Base-by-base conservation (phyloP, 1,140 invertebrate genomes). In the Hylyphantes graminicola region DNA sequence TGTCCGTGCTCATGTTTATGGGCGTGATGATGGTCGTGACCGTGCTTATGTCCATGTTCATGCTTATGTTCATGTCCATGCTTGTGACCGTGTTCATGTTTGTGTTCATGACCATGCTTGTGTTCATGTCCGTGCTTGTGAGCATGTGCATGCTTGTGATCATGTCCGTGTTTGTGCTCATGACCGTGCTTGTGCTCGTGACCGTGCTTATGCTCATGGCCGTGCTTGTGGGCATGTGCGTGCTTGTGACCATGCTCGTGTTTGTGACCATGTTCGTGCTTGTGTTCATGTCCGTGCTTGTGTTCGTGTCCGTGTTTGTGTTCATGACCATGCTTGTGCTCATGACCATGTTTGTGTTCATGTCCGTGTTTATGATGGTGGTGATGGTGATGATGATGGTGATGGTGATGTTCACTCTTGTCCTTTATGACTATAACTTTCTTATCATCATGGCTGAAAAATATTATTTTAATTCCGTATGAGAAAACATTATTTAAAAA, bases 351-450 rank as follows among this genome's bases (percentile, higher is more conserved):
- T 13, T 48, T 73, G 7, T 85, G 84, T 35, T 74, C 55, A 63
- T 85, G 76, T 21, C 55, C 68, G 35, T 85, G 84, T 8, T 64
- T 73, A n/a, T 82, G 79, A n/a, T 72, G 61, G 48, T 82, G 79
- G n/a, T 73, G 67, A 17, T 82, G 80, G 19, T 83, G 80, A 9
- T 83, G 80, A 51, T 83, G 80, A 53, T 83, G 80, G 21, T 83
- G 80, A 48, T 83, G 80, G 15, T 83, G 80, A 51, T 83, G 80
- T 8, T 83, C 80, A 17, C 80, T 83, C 61, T 83, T 83, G 51
- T 83, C 80, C 57, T 83, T 83, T 2, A 83, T 75, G 7, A 83
- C 80, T 21, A 83, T 83, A 6, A 83, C 80, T 63, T 83, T 64
- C 63, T 83, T 83, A 5, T 67, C 73, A 35, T 83, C 70, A 67